These are phyloP conservation scores for Hyles lineata DNA, from an alignment of 2,888 invertebrate genomes.

Conservation along the genomic window DNA sequence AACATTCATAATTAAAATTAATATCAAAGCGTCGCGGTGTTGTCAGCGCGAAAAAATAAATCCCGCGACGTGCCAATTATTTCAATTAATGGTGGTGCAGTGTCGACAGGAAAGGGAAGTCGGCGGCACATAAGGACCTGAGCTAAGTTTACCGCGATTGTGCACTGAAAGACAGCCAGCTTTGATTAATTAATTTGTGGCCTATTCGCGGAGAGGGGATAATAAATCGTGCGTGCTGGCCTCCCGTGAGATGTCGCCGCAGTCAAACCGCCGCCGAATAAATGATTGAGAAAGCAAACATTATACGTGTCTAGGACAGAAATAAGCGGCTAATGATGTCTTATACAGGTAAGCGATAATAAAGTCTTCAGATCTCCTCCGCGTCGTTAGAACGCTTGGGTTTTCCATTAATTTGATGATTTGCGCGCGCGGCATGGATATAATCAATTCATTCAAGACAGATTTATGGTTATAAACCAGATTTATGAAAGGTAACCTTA, in stretches of 20 bases:
- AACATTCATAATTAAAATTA: slow-evolving; percentile 54
- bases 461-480: slow-evolving; percentile 33
- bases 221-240: slow-evolving; percentile 80
- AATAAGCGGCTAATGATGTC: slow-evolving; percentile 81
- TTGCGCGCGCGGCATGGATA: slow-evolving; percentile 42
- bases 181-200: slow-evolving; percentile 83
- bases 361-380: slow-evolving; percentile 76
- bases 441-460: slow-evolving; percentile 40
- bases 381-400: slow-evolving; percentile 73
- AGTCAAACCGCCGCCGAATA: slow-evolving; percentile 71
- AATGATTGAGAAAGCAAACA: slow-evolving; percentile 79
- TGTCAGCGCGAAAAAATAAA: slow-evolving; percentile 76
- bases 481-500: slow-evolving; percentile 5
- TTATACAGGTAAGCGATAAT: slow-evolving; percentile 80
- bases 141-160: slow-evolving; percentile 75
- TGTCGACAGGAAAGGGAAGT: slow-evolving; percentile 81
- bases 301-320: slow-evolving; percentile 74
- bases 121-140: slow-evolving; percentile 53
- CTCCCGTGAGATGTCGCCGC: slow-evolving; percentile 82
- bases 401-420: slow-evolving; percentile 53
- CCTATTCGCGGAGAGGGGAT: slow-evolving; percentile 70
- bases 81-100: slow-evolving; percentile 80
- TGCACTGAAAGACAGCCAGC: slow-evolving; percentile 78
- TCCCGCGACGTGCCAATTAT: slow-evolving; percentile 76
- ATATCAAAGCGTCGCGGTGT: slow-evolving; percentile 59